These are phyloP conservation scores for Timandra comae DNA, from an alignment of 2,888 invertebrate species.

Conservation along the genomic window DNA sequence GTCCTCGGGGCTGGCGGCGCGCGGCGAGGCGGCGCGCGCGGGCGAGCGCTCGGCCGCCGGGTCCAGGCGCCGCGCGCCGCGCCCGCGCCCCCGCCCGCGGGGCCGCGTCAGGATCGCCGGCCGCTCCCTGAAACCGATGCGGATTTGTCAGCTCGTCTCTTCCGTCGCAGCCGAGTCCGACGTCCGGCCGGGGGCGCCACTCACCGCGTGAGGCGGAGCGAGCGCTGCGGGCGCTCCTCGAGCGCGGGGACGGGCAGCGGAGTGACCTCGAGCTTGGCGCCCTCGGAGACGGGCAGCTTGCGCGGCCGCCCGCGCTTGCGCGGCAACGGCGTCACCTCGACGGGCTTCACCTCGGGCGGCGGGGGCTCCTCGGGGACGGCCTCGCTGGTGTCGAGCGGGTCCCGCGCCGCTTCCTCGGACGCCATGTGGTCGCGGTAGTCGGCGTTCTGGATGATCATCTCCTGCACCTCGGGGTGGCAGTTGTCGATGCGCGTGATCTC, in stretches of 20 bases:
- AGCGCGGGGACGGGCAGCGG: slow-evolving; percentile 55
- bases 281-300: slow-evolving; percentile 58
- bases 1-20: slow-evolving; percentile 39
- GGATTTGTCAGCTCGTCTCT: too few relatives aligned
- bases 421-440: slow-evolving; percentile 57
- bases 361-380: slow-evolving; percentile 27
- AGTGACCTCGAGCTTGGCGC: slow-evolving; percentile 37
- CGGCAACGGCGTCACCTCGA: slow-evolving; percentile 59
- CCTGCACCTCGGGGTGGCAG: slow-evolving; percentile 47
- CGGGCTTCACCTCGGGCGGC: slow-evolving; percentile 25
- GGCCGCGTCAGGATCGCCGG: slow-evolving; percentile 56
- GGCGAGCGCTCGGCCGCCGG: slow-evolving; percentile 23
- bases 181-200: too few relatives aligned
- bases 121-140: slow-evolving; percentile 59
- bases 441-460: slow-evolving; percentile 65
- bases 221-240: slow-evolving; percentile 67
- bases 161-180: too few relatives aligned
- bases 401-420: slow-evolving; percentile 58
- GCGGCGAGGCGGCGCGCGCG: slow-evolving; percentile 1
- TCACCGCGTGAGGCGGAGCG: slow-evolving; percentile 64
- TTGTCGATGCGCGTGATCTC: slow-evolving; percentile 47
- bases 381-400: slow-evolving; percentile 60
- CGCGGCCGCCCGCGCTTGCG: slow-evolving; percentile 69
- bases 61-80: slow-evolving; percentile 40
- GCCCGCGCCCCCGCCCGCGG: slow-evolving; percentile 55